Evolutionary conservation across 2,888 invertebrate species (phyloP), one percentile per base, ranked within the genome.

Genomic region (Doris montereyensis): DNA sequence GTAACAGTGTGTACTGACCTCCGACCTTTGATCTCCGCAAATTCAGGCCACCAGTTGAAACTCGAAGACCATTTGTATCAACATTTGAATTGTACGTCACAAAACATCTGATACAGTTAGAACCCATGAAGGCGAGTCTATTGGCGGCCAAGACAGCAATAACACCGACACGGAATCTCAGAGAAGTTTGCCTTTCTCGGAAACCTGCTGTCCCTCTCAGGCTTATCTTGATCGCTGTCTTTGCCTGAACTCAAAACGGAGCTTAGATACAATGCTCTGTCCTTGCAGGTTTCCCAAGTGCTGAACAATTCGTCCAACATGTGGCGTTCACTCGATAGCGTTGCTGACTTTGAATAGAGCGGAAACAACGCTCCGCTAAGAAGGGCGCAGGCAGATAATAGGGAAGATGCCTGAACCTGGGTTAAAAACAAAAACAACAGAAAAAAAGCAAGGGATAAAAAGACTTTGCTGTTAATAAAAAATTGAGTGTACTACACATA

Each of bases 281-380:
- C 85, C n/a, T 86, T 83, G 82, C 88, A 87, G 28, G 83, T 82
- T 58, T 88, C 88, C 85, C 88, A 88, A 52, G 84, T 85, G 26
- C 82, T 83, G 68, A 87, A 79, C 73, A 88, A 87, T 26, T 89
- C 88, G 76, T 88, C 87, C 65, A 90, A 83, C 17, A 89, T 81
- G 17, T 86, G 83, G 0, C 89, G 84, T 83, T 90, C 88, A 10
- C 86, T 76, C 0, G 86, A 79, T 34, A 90, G 82, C 57, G 83
- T 84, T 62, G 85, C 85, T n/a, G 81, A 77, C 1, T 88, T 83
- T 0, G 83, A 81, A 77, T 87, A 87, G 74, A 90, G 81, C 17
- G 90, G 90, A 78, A 87, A 89, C 75, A 90, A 80, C 34, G 89
- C 89, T 62, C 91, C 90, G 82, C 84, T 85, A 70, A 91, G 84